Evolutionary conservation across 2,113 vertebrate genomes (phyloP).

Genomic region (Larimichthys polyactis): DNA sequence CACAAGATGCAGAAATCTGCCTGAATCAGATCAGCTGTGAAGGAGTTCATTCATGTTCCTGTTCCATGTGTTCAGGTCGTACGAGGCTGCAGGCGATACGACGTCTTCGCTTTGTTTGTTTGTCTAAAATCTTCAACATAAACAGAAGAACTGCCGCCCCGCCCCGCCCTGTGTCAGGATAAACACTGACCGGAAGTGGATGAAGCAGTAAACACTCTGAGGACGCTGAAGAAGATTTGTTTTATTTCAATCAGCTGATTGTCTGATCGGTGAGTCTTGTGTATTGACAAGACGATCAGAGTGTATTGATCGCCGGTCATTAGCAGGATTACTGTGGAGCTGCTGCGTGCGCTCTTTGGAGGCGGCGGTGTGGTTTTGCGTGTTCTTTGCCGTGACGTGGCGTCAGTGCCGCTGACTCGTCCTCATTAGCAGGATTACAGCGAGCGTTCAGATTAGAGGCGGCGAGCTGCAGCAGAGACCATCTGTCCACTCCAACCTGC

Average conservation of each 20-base stretch:
- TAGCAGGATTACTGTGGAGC: background rate
- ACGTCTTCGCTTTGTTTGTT: too few species aligned
- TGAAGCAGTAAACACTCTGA: background rate
- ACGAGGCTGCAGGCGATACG: too few species aligned
- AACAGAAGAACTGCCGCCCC: too few species aligned
- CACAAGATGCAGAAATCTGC: too few species aligned
- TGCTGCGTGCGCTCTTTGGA: background rate
- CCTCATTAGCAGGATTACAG: slow-evolving; percentile 68
- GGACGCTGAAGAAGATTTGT: background rate
- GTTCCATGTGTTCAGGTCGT: too few species aligned
- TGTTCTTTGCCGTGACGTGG: background rate
- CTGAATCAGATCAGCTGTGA: too few species aligned
- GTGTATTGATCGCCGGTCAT: background rate
- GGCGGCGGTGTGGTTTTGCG: background rate
- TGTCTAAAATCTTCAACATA: too few species aligned
- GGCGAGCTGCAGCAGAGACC: slow-evolving; percentile 28
- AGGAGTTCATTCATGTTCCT: too few species aligned
- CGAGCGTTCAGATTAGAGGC: slow-evolving; percentile 55
- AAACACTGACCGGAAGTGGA: too few species aligned
- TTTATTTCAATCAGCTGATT: background rate
- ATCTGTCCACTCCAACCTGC: slow-evolving; percentile 55
- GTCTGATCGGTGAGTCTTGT: background rate
- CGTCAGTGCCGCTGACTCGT: background rate
- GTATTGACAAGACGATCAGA: slow-evolving; percentile 9
- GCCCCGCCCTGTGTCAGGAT: too few species aligned